A percentile compares a stretch with the other conserved stretches of the same genome.
Conservation (phyloP, 2,888 invertebrate genomes). For the Tortricodes alternella region DNA sequence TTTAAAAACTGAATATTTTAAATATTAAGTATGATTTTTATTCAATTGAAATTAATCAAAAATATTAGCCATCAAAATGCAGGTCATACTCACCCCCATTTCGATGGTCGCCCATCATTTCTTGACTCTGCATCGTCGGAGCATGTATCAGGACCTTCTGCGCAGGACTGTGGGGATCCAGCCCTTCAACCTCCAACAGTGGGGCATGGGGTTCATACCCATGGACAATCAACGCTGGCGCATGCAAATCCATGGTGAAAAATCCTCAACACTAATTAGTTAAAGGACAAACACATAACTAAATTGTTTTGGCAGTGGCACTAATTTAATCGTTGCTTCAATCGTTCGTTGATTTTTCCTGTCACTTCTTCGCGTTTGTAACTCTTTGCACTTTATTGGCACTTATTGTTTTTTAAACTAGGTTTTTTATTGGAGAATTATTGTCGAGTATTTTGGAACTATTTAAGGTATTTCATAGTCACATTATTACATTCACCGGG, state of each 20-base stretch:
- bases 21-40: too few relatives aligned
- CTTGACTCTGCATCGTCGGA: constrained; percentile 70
- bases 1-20: too few relatives aligned
- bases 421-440: constrained; percentile 57
- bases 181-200: constrained; percentile 70
- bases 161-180: constrained; percentile 77
- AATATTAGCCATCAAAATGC: too few relatives aligned
- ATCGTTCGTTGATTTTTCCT: constrained; percentile 44
- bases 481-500: constrained; percentile 59
- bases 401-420: constrained; percentile 48
- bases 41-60: too few relatives aligned
- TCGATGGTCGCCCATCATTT: constrained; percentile 71
- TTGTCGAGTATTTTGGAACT: constrained; percentile 47
- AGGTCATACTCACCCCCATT: constrained; percentile 74
- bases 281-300: constrained; percentile 9
- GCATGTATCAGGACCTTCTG: constrained; percentile 78
- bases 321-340: constrained; percentile 46
- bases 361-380: constrained; percentile 38
- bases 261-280: constrained; percentile 18
- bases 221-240: constrained; percentile 72
- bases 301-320: constrained; percentile 1
- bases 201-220: constrained; percentile 77
- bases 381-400: constrained; percentile 55
- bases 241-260: constrained; percentile 71
- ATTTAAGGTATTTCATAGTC: constrained; percentile 42